Evolutionary conservation across 1,140 invertebrate species (phyloP), one percentile per base, ranked within the genome.

Genomic region (Melanaphis sacchari): DNA sequence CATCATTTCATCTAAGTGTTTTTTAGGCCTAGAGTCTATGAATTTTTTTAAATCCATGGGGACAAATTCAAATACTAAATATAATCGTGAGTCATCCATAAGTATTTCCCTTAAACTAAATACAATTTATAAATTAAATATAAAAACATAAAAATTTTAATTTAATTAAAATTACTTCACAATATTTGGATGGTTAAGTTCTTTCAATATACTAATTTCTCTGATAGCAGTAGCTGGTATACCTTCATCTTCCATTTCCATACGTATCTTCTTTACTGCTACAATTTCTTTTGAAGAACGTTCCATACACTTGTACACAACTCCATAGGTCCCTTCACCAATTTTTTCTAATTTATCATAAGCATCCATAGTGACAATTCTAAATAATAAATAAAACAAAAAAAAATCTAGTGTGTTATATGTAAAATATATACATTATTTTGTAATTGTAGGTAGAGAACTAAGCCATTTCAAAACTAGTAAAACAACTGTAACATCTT

Each of bases 11-110:
- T 98, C 97, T 96, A 99, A 96, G 7, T 94, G 93, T 93, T 97
- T 96, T 94, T 94, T 95, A 22, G 97, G 97, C 93, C 99, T 96
- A 41, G 96, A 97, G 95, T 99, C 99, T 96, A 99, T 97, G 94
- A 99, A 99, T 95, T 99, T 98, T 95, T 99, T 99, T 93, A 99
- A 96, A 95, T 99, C 99, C 98, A 99, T 99, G 7, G 97, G 97
- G 1, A 99, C 96, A 95, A 98, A 99, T 95, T 99, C 99, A 96
- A 99, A 99, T 90, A 99, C 98, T 90, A 99, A 95, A 95, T 99
- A 99, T 2, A 99, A 95, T 90, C 95, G 94, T 81, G 93, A 94
- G 59, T 94, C 96, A 95, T 97, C 95, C 95, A 97, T 96, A 18
- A 97, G 94, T 8, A 97, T 96, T 95, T 97, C 96, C 94, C 96